Percentiles rank a stretch among this genome's conserved stretches.
phyloP scores from a whole-genome alignment of 1,140 invertebrate species.

The Ips typographus region DNA sequence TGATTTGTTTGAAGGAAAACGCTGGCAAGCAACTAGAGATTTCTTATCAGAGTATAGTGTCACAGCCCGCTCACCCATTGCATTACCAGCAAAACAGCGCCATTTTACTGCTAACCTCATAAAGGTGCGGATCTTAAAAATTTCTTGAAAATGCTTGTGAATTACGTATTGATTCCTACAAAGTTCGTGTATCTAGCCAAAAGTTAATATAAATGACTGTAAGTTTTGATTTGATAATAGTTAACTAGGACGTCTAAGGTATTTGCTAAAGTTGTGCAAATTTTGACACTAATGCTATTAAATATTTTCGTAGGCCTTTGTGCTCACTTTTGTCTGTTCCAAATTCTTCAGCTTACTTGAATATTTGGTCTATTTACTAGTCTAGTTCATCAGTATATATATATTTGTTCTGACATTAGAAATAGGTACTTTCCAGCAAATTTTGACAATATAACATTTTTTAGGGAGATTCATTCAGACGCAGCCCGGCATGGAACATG shows the following conservation, averaged over 20 bases:
- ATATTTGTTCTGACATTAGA: not conserved
- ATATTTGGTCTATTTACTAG: no score
- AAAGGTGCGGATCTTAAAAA: slow-evolving; percentile 40
- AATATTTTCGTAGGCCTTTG: not conserved
- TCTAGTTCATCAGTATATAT: no score
- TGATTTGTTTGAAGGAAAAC: not conserved
- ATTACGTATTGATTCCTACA: not conserved
- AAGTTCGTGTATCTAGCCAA: not conserved
- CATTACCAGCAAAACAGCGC: slow-evolving; percentile 44
- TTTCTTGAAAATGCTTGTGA: slow-evolving; percentile 12
- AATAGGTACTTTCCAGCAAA: not conserved
- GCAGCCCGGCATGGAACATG: slow-evolving; percentile 50
- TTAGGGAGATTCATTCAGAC: not conserved
- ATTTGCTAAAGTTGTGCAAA: not conserved
- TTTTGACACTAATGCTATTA: not conserved
- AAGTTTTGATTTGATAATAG: not conserved
- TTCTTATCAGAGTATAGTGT: not conserved
- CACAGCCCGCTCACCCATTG: not conserved
- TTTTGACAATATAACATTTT: not conserved
- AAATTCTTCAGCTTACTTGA: no score
- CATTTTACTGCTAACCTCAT: slow-evolving; percentile 60
- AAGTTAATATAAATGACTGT: slow-evolving; percentile 10
- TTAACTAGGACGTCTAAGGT: not conserved
- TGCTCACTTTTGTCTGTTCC: no score
- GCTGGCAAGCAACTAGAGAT: not conserved